Evolutionary conservation across 1,140 invertebrate genomes (phyloP), one percentile per base, ranked within the genome.

Genomic region (Calliphora vicina): DNA sequence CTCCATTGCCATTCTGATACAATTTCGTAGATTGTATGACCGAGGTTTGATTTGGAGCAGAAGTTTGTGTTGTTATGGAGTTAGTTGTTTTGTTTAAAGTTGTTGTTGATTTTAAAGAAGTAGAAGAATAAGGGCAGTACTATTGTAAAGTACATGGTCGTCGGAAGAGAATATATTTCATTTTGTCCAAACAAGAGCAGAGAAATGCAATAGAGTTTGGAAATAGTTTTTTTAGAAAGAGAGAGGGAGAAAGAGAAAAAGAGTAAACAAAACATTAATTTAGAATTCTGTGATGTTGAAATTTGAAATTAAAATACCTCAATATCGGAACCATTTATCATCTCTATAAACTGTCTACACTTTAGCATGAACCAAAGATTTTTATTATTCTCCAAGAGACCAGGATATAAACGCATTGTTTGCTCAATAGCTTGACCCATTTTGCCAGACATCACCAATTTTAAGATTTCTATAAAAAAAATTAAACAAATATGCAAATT

Each of bases 261-360:
- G n/a, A 67, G 17, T 23, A 67, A 35, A 76, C 17, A 76, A 43
- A 76, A 76, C 73, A 76, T 76, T 76, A 35, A 35, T 76, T 76
- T 29, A 35, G 42, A 76, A 35, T 76, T 76, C 27, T 4, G 3
- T 20, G 23, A 67, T 67, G 25, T 25, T 20, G 23, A 1, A 42
- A 76, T 35, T 42, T 26, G 29, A 45, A 78, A 43, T 78, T 43
- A 43, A 42, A 73, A 81, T 82, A 86, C 91, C 91, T 95, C 94
- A 17, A 95, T 93, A 90, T 97, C 96, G 71, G 95, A 94, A 80
- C 96, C 96, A 90, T 96, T 96, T 80, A 96, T 95, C 96, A 96
- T 96, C 92, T 99, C 98, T 27, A 99, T 96, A 92, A 99, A 99
- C 92, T 99, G 98, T 85, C 98, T 94, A 91, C 97, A 98, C 91